Evolutionary conservation across 2,113 vertebrate genomes (phyloP), one percentile per base, ranked within the genome.

Genomic region (Heterotilapia buettikoferi): DNA sequence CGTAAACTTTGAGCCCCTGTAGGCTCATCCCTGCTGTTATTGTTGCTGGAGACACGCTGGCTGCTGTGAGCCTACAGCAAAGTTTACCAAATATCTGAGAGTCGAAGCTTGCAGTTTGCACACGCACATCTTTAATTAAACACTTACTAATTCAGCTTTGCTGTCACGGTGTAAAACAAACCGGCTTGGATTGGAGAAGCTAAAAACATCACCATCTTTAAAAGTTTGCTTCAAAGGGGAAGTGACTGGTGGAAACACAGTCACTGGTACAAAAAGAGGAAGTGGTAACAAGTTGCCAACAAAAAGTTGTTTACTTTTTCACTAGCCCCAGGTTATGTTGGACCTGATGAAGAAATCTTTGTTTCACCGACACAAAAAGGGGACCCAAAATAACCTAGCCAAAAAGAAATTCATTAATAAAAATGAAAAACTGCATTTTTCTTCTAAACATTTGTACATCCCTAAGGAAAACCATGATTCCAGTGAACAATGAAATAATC

Each of bases 181-280:
- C 43, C 0, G 2, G 24, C 24, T 50, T 50, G 0, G 24, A 50
- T 0, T 47, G 71, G 43, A 29, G 0, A 18, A 50, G 16, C 43
- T 31, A 50, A 31, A 0, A 0, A 19, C 71, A 29, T 76, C 43
- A 31, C 24, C 26, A 31, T 76, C 7, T 73, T 73, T 45, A 73
- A 66, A 45, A 18, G 24, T 50, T 31, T 50, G 43, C 6, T 50
- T 47, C 71, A 47, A 26, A 47, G 24, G 38, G 0, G 6, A 47
- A 76, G 9, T 29, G 8, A 7, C 6, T 19, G 11, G 21, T 45
- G 8, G 21, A 73, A 73, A 45, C 21, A 24, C n/a, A 0, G 66
- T 45, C 21, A 26, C 38, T 26, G 68, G 68, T 18, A 11, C 14
- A 47, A 29, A 29, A 2, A 76, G 40, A 45, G 68, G 14, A 10